Evolutionary conservation across 2,797 vertebrate species (phyloP).

Genomic region (Oryzias dopingdopingensis): DNA sequence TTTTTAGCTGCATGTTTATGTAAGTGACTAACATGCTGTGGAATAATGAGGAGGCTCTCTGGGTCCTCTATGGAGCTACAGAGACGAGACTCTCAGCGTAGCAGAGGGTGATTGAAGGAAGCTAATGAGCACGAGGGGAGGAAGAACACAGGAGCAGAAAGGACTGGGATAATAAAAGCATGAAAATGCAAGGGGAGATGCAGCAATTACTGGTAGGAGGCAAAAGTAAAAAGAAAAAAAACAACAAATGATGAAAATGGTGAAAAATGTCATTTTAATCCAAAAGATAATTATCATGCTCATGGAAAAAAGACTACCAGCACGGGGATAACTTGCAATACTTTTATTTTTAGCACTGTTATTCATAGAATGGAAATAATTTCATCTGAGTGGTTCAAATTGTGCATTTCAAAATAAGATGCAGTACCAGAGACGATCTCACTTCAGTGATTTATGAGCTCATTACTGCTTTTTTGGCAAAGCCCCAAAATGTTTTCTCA

Average conservation of each 20-base stretch:
- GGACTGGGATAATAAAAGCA: slow-evolving; percentile 52
- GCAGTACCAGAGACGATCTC: slow-evolving; percentile 40
- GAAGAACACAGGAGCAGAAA: slow-evolving; percentile 40
- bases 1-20: slow-evolving; percentile 77
- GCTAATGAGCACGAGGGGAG: slow-evolving; percentile 70
- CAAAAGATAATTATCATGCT: slow-evolving; percentile 48
- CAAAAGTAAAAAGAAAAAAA: slow-evolving; percentile 41
- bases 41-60: slow-evolving; percentile 77
- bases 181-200: slow-evolving; percentile 56
- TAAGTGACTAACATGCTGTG: slow-evolving; percentile 76
- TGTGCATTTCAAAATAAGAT: slow-evolving; percentile 35
- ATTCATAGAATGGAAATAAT: slow-evolving; percentile 11
- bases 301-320: slow-evolving; percentile 21
- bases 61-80: slow-evolving; percentile 63
- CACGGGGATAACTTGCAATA: slow-evolving; percentile 10
- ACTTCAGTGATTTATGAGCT: slow-evolving; percentile 69
- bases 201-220: slow-evolving; percentile 47
- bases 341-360: too few relatives aligned
- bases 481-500: slow-evolving; percentile 58
- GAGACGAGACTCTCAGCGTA: slow-evolving; percentile 59
- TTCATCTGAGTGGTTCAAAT: slow-evolving; percentile 41
- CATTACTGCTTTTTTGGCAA: slow-evolving; percentile 63
- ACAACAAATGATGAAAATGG: slow-evolving; percentile 43
- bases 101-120: slow-evolving; percentile 67
- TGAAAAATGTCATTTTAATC: slow-evolving; percentile 38